These are phyloP conservation scores for Loriculus beryllinus DNA, from an alignment of 2,797 vertebrate species.

Conservation along the genomic window DNA sequence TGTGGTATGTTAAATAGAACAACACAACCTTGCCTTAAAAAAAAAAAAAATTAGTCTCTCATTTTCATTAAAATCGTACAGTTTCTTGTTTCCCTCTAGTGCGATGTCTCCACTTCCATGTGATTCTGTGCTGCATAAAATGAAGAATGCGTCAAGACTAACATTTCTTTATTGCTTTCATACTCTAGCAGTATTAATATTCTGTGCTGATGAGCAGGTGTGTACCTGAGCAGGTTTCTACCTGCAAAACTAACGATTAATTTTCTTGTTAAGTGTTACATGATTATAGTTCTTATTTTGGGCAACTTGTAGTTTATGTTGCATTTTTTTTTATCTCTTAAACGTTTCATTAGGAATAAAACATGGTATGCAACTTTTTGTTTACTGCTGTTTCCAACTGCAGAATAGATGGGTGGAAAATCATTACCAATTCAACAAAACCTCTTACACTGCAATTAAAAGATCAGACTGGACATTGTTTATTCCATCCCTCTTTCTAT, in stretches of 20 bases:
- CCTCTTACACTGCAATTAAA: neutral
- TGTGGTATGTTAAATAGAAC: neutral
- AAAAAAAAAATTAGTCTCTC: neutral
- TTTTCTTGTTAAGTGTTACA: neutral
- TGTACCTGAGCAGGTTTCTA: neutral
- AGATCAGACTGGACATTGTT: slow-evolving; percentile 10
- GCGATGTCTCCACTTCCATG: neutral
- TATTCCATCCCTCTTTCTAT: neutral
- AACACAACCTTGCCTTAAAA: neutral
- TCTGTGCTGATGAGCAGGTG: neutral
- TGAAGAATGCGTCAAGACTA: neutral
- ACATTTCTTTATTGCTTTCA: neutral
- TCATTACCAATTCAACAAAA: neutral
- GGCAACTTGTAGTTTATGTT: neutral
- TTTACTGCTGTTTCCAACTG: neutral
- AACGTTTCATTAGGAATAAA: neutral
- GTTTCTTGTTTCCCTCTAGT: neutral
- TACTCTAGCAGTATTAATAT: neutral
- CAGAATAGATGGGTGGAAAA: neutral
- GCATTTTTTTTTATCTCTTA: neutral
- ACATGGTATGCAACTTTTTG: neutral
- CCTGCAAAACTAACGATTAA: neutral
- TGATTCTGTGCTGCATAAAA: neutral
- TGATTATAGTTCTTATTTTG: neutral
- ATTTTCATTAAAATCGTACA: neutral